Evolutionary conservation across 2,888 invertebrate species (phyloP), one percentile per base, ranked within the genome.

Genomic region (Galerucella nymphaeae): DNA sequence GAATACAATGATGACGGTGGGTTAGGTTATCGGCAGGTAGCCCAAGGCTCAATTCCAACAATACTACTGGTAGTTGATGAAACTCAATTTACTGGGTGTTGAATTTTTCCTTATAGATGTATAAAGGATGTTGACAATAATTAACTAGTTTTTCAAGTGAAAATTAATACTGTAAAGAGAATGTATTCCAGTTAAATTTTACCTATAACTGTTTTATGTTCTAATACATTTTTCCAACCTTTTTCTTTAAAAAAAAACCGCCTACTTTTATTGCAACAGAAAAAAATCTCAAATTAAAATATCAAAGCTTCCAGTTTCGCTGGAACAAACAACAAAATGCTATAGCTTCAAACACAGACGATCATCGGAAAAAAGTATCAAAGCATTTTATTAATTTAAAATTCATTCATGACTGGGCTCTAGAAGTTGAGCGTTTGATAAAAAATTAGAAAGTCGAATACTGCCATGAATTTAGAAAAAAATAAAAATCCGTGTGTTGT

Each of bases 381-480:
- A 68, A 68, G 68, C 58, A 18, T 61, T 68, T 61, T 61, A 68
- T 68, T 68, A 68, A 68, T 68, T 68, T 68, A 61, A 68, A 68
- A 50, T 48, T 50, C 68, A 68, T 68, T 68, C 61, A 61, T 68
- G 68, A 68, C 61, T 68, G 68, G 16, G 42, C 42, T 42, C 16
- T 14, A 16, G 41, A 18, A 62, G n/a, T 30, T 59, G 59, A 42
- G 61, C 42, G 8, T 41, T 18, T 38, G 42, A 42, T 42, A 62
- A 62, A 62, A 62, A 62, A 62, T 16, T 62, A 4, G n/a, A 62
- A 42, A 38, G 41, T 42, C 30, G 41, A 41, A 41, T 61, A 41
- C 41, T n/a, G n/a, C n/a, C 8, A 61, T 16, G 41, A 61, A 38
- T 41, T 61, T 30, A 30, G 0, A 30, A 30, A 30, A 30, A 16